A percentile compares a stretch with the other conserved stretches of the same genome.
phyloP scores from a whole-genome alignment of 2,113 vertebrate species.

The Agapornis roseicollis region DNA sequence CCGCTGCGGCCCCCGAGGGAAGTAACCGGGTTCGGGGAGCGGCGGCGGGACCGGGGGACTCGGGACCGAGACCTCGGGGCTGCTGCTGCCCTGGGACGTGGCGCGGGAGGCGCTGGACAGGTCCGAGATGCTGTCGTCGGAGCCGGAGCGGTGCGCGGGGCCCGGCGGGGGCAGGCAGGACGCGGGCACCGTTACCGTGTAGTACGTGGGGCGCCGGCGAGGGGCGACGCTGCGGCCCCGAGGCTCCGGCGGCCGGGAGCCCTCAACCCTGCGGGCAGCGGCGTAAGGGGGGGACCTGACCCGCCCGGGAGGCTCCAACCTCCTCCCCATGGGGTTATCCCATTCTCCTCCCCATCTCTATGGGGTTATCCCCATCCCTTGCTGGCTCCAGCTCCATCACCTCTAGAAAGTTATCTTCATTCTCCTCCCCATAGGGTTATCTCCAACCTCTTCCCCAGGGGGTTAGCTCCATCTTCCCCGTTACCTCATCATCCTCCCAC shows the following conservation, averaged over 20 bases:
- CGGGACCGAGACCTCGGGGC: neutral
- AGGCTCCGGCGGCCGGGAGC: neutral
- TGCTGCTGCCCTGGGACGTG: constrained; percentile 18
- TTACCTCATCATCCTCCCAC: neutral
- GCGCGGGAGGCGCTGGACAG: constrained; percentile 14
- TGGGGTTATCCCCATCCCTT: too few relatives aligned
- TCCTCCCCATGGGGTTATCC: neutral
- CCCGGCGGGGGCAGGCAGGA: neutral
- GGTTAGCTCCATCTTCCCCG: neutral
- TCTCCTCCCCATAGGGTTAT: neutral
- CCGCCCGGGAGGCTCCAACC: neutral
- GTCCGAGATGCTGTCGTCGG: constrained; percentile 37
- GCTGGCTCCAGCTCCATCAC: neutral
- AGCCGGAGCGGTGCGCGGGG: neutral
- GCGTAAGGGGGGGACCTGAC: neutral
- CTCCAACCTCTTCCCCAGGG: neutral
- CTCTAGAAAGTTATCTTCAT: neutral
- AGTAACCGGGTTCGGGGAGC: neutral
- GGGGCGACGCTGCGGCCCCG: neutral
- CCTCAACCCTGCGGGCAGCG: neutral
- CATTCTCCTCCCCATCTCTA: too few relatives aligned
- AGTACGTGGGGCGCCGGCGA: neutral
- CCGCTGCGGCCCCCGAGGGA: neutral
- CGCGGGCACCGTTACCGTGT: constrained; percentile 12
- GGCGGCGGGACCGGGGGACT: neutral